Conservation (phyloP, 1,140 invertebrate genomes). For the Leptestheria dahalacensis region DNA sequence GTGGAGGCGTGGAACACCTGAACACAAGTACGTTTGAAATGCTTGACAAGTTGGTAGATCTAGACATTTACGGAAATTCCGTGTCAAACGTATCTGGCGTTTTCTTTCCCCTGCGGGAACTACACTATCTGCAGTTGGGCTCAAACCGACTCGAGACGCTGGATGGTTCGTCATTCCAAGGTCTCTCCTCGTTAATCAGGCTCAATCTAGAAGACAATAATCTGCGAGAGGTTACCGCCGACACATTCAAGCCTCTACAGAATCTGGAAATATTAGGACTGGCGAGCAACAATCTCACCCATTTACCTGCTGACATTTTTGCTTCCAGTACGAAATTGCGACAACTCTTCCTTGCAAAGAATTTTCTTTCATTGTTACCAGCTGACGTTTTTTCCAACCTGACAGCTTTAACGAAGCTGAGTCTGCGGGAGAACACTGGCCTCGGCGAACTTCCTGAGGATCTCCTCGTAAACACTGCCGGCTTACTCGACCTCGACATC, state of each 20-base stretch:
- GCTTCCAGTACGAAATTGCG: background rate
- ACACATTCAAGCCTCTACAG: conserved; percentile 1
- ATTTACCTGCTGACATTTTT: background rate
- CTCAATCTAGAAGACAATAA: conserved; percentile 1
- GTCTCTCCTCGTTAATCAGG: background rate
- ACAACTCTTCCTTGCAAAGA: conserved; percentile 9
- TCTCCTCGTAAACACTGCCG: background rate
- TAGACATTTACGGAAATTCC: background rate
- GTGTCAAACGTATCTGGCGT: background rate
- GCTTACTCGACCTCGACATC: conserved; percentile 6
- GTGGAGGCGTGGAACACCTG: too few relatives aligned
- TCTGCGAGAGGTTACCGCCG: background rate
- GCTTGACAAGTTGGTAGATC: background rate
- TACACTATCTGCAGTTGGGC: conserved; percentile 5
- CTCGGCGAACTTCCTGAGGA: background rate
- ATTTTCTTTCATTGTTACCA: conserved; percentile 6
- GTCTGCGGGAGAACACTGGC: conserved; percentile 6
- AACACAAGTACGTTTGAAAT: too few relatives aligned
- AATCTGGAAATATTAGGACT: conserved; percentile 10
- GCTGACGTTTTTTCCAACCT: conserved; percentile 4
- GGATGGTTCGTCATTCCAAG: background rate
- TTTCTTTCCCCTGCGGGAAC: background rate
- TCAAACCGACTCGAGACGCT: background rate
- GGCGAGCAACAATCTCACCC: conserved; percentile 1
- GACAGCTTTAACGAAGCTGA: conserved; percentile 9